Conservation (phyloP, 2,113 vertebrate genomes). For the Eurystomus gularis region DNA sequence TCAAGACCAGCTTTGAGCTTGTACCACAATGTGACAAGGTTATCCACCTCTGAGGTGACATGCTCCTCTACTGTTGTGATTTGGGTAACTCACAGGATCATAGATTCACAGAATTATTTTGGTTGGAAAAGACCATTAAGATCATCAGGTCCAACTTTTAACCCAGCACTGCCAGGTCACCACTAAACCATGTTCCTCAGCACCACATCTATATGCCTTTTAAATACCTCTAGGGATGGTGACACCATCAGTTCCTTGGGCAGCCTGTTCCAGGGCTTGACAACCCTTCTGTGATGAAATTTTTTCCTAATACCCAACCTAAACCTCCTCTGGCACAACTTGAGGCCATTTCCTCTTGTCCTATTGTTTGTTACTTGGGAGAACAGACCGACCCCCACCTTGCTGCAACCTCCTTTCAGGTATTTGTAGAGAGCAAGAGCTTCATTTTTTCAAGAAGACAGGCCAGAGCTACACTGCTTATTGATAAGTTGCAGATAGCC, state of each 20-base stretch:
- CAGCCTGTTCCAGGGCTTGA: background rate
- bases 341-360: background rate
- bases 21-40: background rate
- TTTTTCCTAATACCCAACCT: background rate
- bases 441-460: background rate
- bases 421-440: background rate
- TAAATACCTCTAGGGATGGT: background rate
- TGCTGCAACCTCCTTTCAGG: background rate
- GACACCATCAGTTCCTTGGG: background rate
- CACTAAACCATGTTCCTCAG: background rate
- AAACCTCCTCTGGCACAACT: background rate
- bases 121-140: background rate
- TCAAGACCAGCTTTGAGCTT: background rate
- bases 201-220: background rate
- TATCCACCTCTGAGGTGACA: background rate
- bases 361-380: background rate
- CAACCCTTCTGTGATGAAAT: background rate
- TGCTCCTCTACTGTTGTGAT: background rate
- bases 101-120: too few species aligned
- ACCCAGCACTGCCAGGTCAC: background rate
- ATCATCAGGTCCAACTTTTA: background rate
- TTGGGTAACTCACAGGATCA: background rate
- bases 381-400: background rate
- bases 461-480: background rate
- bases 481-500: background rate